Evolutionary conservation across 2,888 invertebrate species (phyloP), one percentile per base, ranked within the genome.

Genomic region (Pachycephus smyrnensis): DNA sequence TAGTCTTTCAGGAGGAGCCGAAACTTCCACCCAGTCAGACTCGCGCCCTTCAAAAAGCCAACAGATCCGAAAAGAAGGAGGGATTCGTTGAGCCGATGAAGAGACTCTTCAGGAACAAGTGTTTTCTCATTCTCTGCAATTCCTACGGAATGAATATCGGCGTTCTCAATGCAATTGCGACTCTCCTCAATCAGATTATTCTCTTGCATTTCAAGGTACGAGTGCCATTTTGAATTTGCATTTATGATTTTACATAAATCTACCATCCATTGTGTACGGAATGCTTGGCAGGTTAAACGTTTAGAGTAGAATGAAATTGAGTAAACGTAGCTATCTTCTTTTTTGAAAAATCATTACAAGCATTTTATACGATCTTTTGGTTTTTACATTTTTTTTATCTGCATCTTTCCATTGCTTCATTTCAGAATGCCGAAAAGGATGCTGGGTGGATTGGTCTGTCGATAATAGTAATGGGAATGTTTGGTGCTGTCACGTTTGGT

Each of bases 121-220:
- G 93, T 75, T 95, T 94, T 85, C 83, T 94, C 73, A 88, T 94
- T 4, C 92, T 95, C 2, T 93, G 94, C 77, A 88, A 94, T 68
- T 94, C 95, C 0, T 95, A 95, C 84, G 95, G 96, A 37, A 91
- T 96, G 77, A 95, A 95, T 88, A 94, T 95, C n/a, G 96, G 96
- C 0, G 95, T 94, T 11, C 94, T 95, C 88, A 96, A 95, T 89
- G 95, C 94, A 1, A 93, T 96, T 76, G 94, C 95, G 0, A 96
- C 96, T 0, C 92, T 96, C 33, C 93, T 93, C 33, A 93, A 92
- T 82, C 92, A 92, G 81, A 90, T 93, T 78, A 90, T 92, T 55
- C 86, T 92, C 3, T 83, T 86, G 12, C 92, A 92, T 80, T 93
- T 92, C 76, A 87, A 91, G 84, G 93, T 92, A 84, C 23, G 23